Conservation (phyloP, 1,140 invertebrate species). For the Drosophila athabasca region DNA sequence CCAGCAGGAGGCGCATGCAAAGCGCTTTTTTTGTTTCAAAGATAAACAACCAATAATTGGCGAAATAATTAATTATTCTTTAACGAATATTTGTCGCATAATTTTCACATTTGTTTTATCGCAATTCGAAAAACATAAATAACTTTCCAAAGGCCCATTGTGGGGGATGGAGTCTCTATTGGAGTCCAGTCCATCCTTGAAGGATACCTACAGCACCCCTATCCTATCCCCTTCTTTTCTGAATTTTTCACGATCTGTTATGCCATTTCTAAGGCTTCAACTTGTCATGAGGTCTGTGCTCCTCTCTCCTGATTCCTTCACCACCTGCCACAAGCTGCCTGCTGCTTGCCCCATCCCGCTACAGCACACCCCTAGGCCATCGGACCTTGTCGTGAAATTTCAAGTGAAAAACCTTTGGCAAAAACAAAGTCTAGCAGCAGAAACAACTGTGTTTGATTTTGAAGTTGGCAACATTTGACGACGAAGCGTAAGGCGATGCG, state of each 20-base stretch:
- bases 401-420: conserved; percentile 27
- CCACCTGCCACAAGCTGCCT: too few species aligned
- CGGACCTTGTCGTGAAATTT: not conserved
- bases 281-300: too few species aligned
- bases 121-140: conserved; percentile 11
- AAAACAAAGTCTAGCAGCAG: conserved; percentile 23
- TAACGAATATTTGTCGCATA: conserved; percentile 55
- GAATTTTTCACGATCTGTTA: too few species aligned
- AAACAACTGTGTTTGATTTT: conserved; percentile 66
- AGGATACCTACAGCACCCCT: too few species aligned
- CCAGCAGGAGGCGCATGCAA: conserved; percentile 28
- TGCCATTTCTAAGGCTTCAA: too few species aligned
- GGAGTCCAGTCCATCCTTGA: too few species aligned
- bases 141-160: conserved; percentile 14
- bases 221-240: too few species aligned
- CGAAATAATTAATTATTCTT: conserved; percentile 62
- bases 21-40: conserved; percentile 23
- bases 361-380: conserved; percentile 24
- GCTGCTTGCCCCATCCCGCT: not conserved
- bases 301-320: too few species aligned
- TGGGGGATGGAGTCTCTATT: too few species aligned
- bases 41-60: conserved; percentile 53
- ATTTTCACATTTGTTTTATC: conserved; percentile 47
- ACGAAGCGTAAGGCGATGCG: not conserved
- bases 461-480: conserved; percentile 49